phyloP scores from a whole-genome alignment of 2,888 invertebrate species.

The Cynaeus angustus region DNA sequence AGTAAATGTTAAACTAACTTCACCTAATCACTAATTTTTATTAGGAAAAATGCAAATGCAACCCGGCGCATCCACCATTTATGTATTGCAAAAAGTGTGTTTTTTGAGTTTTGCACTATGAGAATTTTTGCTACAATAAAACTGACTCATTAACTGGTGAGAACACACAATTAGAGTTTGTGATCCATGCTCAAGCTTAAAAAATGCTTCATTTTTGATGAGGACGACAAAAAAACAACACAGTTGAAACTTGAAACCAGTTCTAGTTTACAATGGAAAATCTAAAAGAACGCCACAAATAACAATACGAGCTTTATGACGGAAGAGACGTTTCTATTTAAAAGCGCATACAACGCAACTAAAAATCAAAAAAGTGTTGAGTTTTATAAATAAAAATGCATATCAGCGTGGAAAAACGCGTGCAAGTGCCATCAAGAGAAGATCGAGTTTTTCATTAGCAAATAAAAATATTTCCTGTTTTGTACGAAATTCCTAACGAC shows the following conservation, averaged over 20 bases:
- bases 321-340: background rate
- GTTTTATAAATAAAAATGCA: slow-evolving; percentile 5
- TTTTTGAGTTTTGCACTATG: no score
- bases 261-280: background rate
- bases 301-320: background rate
- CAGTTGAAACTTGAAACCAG: background rate
- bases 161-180: background rate
- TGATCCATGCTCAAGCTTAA: background rate
- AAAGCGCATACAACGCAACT: background rate
- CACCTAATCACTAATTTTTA: background rate
- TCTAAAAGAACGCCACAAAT: slow-evolving; percentile 1
- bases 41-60: background rate
- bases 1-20: no score
- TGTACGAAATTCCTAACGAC: slow-evolving; percentile 1
- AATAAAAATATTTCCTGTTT: slow-evolving; percentile 5
- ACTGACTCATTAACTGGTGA: no score
- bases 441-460: background rate
- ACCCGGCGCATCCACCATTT: no score
- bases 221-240: background rate
- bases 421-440: slow-evolving; percentile 5
- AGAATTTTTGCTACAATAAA: no score
- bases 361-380: background rate
- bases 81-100: no score
- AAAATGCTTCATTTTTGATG: background rate
- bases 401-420: slow-evolving; percentile 1